Evolutionary conservation across 2,888 invertebrate species (phyloP), one percentile per base, ranked within the genome.

Genomic region (Agrotis segetum): DNA sequence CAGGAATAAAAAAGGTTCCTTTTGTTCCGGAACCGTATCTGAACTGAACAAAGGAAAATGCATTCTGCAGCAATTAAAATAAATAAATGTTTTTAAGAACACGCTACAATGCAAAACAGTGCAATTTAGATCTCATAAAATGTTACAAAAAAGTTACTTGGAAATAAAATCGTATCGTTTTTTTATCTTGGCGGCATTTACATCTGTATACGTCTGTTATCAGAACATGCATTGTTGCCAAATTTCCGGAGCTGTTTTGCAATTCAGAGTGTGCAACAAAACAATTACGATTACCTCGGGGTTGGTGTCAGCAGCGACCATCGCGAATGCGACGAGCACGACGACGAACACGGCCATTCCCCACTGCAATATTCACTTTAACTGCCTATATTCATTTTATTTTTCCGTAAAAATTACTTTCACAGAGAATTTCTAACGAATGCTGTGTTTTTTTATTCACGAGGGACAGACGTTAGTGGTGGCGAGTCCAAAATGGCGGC

Each of bases 361-460:
- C 49, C 70, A 84, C 84, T 90, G 87, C 87, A 88, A 86, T 86
- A 87, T 91, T 88, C 90, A 90, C 90, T 90, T 85, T 88, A 90
- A 91, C 90, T 90, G 88, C 88, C 88, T 84, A 89, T 86, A 87
- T 85, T 81, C 90, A 92, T 92, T 91, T 91, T 91, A 90, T 91
- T 91, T 89, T 86, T 84, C 87, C 85, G 77, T 82, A 81, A 83
- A 87, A 87, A 83, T 81, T 85, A 88, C 85, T 83, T 85, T 83
- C 79, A 84, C 67, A 80, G 87, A 88, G 87, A 89, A 88, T 89
- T 84, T 83, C 79, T 83, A 84, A 87, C 85, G 84, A 85, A 76
- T n/a, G 52, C 19, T 77, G 56, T 81, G 52, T 82, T 73, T 81
- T 65, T 79, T 71, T 80, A 84, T 74, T 80, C 85, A 75, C 77